A percentile compares a stretch with the other conserved stretches of the same genome.
Conservation (phyloP, 2,888 invertebrate species). For the Eristalis pertinax region DNA sequence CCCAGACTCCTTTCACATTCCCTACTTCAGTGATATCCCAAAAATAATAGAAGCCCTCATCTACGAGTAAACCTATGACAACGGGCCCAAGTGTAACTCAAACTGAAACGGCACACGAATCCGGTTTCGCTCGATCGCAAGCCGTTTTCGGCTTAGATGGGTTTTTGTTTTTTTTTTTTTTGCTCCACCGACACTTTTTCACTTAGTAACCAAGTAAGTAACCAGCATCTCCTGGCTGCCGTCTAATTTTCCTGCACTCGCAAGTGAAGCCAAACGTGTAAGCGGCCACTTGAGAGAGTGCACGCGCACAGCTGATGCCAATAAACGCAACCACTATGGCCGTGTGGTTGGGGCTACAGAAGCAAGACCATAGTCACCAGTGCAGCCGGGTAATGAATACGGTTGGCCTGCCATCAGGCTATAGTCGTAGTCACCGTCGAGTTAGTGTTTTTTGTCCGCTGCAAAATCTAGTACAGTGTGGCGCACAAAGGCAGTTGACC, state of each 20-base stretch:
- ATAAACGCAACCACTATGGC: constrained; percentile 63
- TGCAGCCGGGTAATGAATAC: constrained; percentile 50
- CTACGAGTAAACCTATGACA: constrained; percentile 19
- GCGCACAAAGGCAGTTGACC: constrained; percentile 66
- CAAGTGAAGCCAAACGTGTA: constrained; percentile 38
- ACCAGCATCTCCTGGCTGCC: constrained; percentile 2
- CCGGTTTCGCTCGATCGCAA: constrained; percentile 31
- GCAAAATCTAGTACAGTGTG: constrained; percentile 45
- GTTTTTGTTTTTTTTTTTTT: constrained; percentile 18
- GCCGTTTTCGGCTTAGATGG: constrained; percentile 32
- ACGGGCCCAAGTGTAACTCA: constrained; percentile 8
- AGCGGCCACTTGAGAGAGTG: constrained; percentile 34
- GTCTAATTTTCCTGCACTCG: constrained; percentile 64
- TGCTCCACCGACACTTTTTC: constrained; percentile 12
- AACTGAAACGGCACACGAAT: constrained; percentile 9
- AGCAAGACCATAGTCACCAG: constrained; percentile 35
- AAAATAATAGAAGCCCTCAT: not conserved
- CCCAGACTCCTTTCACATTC: too few relatives aligned
- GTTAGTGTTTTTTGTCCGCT: constrained; percentile 22
- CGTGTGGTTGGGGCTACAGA: constrained; percentile 20
- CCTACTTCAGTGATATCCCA: not conserved
- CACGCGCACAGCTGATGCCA: constrained; percentile 62
- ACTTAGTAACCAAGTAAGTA: constrained; percentile 20
- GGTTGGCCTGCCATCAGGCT: not conserved
- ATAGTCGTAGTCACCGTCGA: not conserved